Percentiles rank a stretch among this genome's conserved stretches.
Evolutionary conservation across 2,797 vertebrate species (phyloP).

Genomic region (Thunnus albacares): DNA sequence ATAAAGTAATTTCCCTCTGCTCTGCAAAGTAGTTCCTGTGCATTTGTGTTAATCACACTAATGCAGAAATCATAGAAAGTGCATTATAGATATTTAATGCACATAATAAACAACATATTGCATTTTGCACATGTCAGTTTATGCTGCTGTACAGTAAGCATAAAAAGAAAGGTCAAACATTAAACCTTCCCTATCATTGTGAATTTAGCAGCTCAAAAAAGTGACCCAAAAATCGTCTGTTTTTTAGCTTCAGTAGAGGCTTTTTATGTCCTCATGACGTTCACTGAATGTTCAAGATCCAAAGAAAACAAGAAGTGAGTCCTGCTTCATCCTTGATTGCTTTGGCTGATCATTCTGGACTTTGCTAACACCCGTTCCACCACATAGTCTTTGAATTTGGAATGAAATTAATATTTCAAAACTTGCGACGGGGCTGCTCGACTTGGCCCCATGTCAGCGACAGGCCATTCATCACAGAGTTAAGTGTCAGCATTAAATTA

Average conservation of each 20-base stretch:
- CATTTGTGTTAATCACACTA: not conserved
- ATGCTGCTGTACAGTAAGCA: not conserved
- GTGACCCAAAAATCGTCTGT: not conserved
- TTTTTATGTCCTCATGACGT: conserved; percentile 1
- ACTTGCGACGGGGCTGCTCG: conserved; percentile 86
- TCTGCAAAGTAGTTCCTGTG: conserved; percentile 6
- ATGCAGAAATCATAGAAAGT: not conserved
- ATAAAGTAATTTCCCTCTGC: not conserved
- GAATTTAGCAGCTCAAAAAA: not conserved
- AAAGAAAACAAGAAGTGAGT: conserved; percentile 25
- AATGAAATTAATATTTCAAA: conserved; percentile 91
- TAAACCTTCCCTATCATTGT: not conserved
- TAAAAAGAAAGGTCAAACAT: not conserved
- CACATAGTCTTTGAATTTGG: conserved; percentile 70
- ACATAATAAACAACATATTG: conserved; percentile 19
- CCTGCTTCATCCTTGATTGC: not conserved
- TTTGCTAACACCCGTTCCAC: conserved; percentile 57
- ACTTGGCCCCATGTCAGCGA: conserved; percentile 83
- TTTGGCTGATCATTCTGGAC: conserved; percentile 35
- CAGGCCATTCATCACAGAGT: conserved; percentile 93
- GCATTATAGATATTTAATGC: conserved; percentile 3
- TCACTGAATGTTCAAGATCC: not conserved
- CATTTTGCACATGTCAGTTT: not conserved
- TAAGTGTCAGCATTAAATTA: conserved; percentile 97
- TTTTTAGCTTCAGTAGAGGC: not conserved